phyloP scores from a whole-genome alignment of 2,888 invertebrate genomes.

The Clepsis dumicolana region DNA sequence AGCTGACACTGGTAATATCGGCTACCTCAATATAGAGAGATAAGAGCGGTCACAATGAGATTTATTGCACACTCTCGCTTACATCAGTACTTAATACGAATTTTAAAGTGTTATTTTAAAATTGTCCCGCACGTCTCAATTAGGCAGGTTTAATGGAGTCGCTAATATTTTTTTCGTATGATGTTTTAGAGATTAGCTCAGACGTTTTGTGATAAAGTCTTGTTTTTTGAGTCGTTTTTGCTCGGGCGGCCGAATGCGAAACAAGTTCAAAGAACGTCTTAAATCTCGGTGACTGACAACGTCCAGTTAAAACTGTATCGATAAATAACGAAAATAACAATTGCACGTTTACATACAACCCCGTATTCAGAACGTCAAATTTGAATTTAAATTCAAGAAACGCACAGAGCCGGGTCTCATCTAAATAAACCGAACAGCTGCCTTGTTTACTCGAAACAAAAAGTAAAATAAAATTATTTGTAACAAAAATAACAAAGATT shows the following conservation, averaged over 20 bases:
- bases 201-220: slow-evolving; percentile 3
- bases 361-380: slow-evolving; percentile 60
- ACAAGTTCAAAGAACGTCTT: slow-evolving; percentile 34
- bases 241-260: slow-evolving; percentile 26
- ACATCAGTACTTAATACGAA: slow-evolving; percentile 64
- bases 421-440: slow-evolving; percentile 80
- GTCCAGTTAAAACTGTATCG: slow-evolving; percentile 42
- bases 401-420: slow-evolving; percentile 64
- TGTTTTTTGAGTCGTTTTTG: slow-evolving; percentile 18
- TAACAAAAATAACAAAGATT: slow-evolving; percentile 78
- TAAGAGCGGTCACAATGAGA: slow-evolving; percentile 77
- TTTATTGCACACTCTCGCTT: slow-evolving; percentile 78
- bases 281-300: slow-evolving; percentile 43
- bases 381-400: slow-evolving; percentile 71
- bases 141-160: slow-evolving; percentile 66
- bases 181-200: slow-evolving; percentile 43
- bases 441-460: slow-evolving; percentile 76
- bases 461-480: slow-evolving; percentile 78
- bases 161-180: slow-evolving; percentile 58
- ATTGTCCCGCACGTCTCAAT: slow-evolving; percentile 72
- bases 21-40: slow-evolving; percentile 77
- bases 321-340: slow-evolving; percentile 44
- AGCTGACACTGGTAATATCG: slow-evolving; percentile 74
- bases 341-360: slow-evolving; percentile 43
- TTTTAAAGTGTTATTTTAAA: slow-evolving; percentile 66